Base-by-base conservation (phyloP, 2,888 invertebrate genomes). In the Prosopocoilus inquinatus region DNA sequence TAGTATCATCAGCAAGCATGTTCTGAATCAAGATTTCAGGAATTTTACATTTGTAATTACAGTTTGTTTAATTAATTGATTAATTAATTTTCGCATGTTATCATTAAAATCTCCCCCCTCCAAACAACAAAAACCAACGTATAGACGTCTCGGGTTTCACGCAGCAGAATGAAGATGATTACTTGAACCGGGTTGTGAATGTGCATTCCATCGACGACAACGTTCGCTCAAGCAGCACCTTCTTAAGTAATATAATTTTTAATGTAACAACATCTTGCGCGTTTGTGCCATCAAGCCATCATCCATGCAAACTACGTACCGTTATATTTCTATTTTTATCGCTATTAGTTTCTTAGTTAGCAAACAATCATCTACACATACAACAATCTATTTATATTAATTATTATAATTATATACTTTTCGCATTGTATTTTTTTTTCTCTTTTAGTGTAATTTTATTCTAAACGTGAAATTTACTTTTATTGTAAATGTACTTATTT, bases 151-250 rank as follows among this genome's bases (percentile, higher is more conserved):
- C 41, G 41, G 11, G 11, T 15, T 15, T 41, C 41, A 41, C 38
- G 9, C 38, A 13, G 3, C 41, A 9, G 16, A 16, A 41, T 16
- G 16, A 16, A 41, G 12, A 41, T 41, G 41, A 15, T 11, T 16
- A 11, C 41, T 41, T 13, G 15, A 16, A 15, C 41, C 41, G 41
- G 64, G 64, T 66, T 64, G 64, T 66, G 62, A 62, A 59, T 64
- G 61, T 63, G 64, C 64, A 66, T 66, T 65, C 66, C 64, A 54
- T 53, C 58, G 53, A 56, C 44, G 53, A 53, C 50, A 50, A 55
- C 36, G 55, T 53, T 47, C 36, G 53, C 50, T 55, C 46, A 20
- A 44, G 9, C 16, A 47, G 47, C 12, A 41, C 12, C 15, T 41
- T 41, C 16, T 41, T 15, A 15, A 15, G 9, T 36, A 12, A 13